These are phyloP conservation scores for Digitonthophagus gazella DNA, from an alignment of 2,888 invertebrate genomes.

Conservation along the genomic window DNA sequence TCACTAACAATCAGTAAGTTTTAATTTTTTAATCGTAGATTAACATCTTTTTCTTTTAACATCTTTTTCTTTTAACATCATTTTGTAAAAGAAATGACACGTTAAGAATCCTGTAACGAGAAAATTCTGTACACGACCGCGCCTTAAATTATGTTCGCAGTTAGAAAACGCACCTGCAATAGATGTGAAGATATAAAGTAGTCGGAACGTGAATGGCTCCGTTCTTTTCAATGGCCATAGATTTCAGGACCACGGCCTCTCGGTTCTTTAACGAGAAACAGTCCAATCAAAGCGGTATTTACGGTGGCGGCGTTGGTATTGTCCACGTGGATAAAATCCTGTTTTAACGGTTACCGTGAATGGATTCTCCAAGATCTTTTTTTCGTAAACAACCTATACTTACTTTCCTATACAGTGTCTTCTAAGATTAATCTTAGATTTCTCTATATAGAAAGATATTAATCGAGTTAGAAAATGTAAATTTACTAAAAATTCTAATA, in stretches of 20 bases:
- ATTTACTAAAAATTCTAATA: too few species aligned
- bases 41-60: too few species aligned
- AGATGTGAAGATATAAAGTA: constrained; percentile 3
- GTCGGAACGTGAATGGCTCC: neutral
- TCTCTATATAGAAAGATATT: too few species aligned
- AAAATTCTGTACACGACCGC: constrained; percentile 21
- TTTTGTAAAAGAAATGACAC: neutral
- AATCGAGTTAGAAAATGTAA: too few species aligned
- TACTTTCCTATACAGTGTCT: neutral
- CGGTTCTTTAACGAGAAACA: neutral
- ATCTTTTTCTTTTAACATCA: too few species aligned
- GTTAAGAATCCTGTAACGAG: neutral
- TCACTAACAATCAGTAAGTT: too few species aligned
- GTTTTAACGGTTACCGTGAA: neutral
- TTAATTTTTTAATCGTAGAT: too few species aligned
- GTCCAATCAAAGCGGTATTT: neutral
- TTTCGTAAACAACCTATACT: too few species aligned
- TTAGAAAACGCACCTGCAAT: constrained; percentile 31
- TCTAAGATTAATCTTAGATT: neutral
- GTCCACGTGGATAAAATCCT: neutral
- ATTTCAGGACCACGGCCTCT: neutral
- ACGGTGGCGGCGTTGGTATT: neutral
- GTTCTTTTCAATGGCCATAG: neutral
- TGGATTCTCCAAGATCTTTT: too few species aligned
- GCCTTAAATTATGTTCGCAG: constrained; percentile 29